Conservation (phyloP, 2,888 invertebrate species). For the Drosophila seclusa region DNA sequence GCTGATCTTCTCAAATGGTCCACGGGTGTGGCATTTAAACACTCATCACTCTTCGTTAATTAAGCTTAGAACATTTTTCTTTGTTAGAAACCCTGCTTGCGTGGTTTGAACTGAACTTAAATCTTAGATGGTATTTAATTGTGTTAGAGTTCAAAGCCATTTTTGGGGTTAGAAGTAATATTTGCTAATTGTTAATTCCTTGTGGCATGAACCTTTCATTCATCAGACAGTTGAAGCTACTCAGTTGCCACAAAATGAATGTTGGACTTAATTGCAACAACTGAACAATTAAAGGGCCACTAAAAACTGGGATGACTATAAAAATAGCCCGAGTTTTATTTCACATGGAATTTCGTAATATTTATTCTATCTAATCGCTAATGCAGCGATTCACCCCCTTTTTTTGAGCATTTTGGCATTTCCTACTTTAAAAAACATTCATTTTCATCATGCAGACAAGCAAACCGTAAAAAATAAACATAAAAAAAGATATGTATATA, state of each 20-base stretch:
- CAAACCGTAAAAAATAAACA: conserved; percentile 19
- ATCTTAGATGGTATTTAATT: neutral
- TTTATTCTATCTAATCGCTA: conserved; percentile 23
- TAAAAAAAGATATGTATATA: conserved; percentile 2
- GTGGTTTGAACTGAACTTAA: neutral
- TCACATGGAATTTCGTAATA: conserved; percentile 43
- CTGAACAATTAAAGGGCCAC: neutral
- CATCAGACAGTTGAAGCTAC: neutral
- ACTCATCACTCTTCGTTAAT: neutral
- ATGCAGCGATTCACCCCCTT: conserved; percentile 41
- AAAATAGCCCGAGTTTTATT: conserved; percentile 21
- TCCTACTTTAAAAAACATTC: conserved; percentile 83
- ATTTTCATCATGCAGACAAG: conserved; percentile 77
- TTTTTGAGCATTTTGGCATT: conserved; percentile 67
- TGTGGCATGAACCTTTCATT: neutral
- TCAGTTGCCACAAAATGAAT: neutral
- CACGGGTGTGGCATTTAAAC: conserved; percentile 24
- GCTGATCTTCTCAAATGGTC: conserved; percentile 31
- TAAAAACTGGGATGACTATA: neutral
- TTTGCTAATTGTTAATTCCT: neutral
- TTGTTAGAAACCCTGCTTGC: neutral
- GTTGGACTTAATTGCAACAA: neutral
- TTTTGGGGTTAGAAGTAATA: neutral
- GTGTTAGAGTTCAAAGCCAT: neutral
- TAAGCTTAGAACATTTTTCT: conserved; percentile 6